These are phyloP conservation scores for Erythrolamprus reginae DNA, from an alignment of 2,113 vertebrate species.

Conservation along the genomic window DNA sequence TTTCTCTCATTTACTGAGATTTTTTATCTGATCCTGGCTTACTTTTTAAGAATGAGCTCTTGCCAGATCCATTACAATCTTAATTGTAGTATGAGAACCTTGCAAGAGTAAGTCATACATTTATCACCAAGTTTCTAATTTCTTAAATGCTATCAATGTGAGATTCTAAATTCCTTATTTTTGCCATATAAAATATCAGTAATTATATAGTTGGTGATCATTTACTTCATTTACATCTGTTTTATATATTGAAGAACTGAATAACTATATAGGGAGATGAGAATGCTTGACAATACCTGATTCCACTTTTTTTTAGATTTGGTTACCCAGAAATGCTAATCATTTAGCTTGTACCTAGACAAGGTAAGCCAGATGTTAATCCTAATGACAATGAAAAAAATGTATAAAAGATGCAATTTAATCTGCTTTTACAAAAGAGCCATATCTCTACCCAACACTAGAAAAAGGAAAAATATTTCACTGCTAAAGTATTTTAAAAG, in stretches of 20 bases:
- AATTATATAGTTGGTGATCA: not conserved
- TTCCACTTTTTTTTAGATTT: not conserved
- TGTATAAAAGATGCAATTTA: not conserved
- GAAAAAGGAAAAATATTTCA: not conserved
- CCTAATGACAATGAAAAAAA: not conserved
- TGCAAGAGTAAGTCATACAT: not conserved
- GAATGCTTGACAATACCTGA: not conserved
- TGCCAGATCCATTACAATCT: not conserved
- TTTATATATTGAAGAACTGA: not conserved
- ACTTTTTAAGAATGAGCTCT: not conserved
- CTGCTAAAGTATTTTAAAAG: not conserved
- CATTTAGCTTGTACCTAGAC: not conserved
- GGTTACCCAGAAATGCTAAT: not conserved
- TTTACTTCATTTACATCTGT: not conserved
- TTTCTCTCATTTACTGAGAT: not conserved
- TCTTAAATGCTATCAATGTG: not conserved
- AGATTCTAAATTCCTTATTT: not conserved
- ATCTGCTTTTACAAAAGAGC: not conserved
- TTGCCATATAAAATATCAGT: not conserved
- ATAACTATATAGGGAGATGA: not conserved
- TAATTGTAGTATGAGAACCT: not conserved
- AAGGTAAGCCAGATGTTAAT: not conserved
- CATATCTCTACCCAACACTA: not conserved
- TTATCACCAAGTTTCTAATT: not conserved
- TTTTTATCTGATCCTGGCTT: not conserved